Conservation (phyloP, 2,113 vertebrate genomes). For the Pangasianodon hypophthalmus region DNA sequence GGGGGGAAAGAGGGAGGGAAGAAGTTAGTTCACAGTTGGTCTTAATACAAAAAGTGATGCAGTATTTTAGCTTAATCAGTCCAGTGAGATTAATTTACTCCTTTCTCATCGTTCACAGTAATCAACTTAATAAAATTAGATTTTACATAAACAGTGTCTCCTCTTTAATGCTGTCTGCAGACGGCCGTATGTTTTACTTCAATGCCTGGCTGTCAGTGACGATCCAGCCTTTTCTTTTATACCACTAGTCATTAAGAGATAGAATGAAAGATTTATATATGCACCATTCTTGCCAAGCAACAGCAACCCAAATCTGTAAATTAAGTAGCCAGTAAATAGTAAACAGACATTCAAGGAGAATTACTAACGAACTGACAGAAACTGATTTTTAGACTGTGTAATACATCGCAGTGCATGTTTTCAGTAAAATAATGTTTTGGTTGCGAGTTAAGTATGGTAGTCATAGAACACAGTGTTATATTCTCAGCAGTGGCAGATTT, state of each 20-base stretch:
- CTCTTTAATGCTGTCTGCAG: constrained; percentile 21
- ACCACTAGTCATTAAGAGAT: constrained; percentile 65
- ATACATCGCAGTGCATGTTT: background rate
- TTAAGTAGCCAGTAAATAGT: background rate
- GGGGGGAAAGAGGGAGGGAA: constrained; percentile 19
- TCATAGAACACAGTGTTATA: background rate
- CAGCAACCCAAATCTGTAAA: constrained; percentile 8
- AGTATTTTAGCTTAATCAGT: background rate
- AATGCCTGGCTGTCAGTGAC: constrained; percentile 58
- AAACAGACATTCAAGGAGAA: background rate
- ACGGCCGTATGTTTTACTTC: constrained; percentile 64
- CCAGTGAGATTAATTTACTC: background rate
- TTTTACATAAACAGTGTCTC: background rate
- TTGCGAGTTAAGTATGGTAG: background rate
- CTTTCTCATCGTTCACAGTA: background rate
- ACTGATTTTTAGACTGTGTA: background rate
- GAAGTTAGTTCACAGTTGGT: background rate
- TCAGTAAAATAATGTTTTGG: background rate
- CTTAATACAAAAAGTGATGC: background rate
- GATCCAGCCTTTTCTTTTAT: constrained; percentile 73
- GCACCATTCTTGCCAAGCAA: background rate
- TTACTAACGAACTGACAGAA: background rate
- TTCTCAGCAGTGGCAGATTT: background rate
- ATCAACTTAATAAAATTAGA: constrained; percentile 5
- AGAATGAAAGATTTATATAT: constrained; percentile 30